Base-by-base conservation (phyloP, 2,113 vertebrate genomes). In the Centropus bengalensis region DNA sequence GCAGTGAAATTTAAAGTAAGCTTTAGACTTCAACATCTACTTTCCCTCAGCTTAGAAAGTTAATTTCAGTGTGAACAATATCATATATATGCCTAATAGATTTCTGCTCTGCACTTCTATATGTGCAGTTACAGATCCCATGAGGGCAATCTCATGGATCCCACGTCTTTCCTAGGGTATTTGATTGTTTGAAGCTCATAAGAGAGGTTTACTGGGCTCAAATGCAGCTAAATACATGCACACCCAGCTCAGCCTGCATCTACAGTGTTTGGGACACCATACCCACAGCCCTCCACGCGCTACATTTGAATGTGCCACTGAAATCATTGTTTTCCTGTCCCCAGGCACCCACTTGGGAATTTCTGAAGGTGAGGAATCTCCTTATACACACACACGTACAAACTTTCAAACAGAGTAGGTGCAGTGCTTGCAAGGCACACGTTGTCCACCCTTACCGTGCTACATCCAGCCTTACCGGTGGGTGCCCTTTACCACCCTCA, bases 341-440 rank as follows among this genome's bases (percentile, higher is more conserved):
- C 6, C 6, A 30, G 40, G 63, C 33, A 44, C 13, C 30, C 59
- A 23, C 9, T 60, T 59, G 56, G 74, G 62, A 44, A 14, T 7
- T 30, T 26, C 71, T 44, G 38, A 23, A 16, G 0, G 20, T 15
- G 13, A 56, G 11, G 18, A 30, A 18, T 58, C 58, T 88, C 14
- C 22, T 26, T 32, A 17, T 42, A 51, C 44, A 16, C 14, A 69
- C 22, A 18, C 13, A 47, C 5, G 9, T 9, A 19, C 5, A 11
- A 9, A 21, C 5, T 23, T 45, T 45, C 19, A 84, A 81, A 55
- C 10, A 28, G 26, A 47, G 18, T 20, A 44, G 15, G 3, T n/a
- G 5, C 28, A 10, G 16, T 1, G 1, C 6, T 79, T 21, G 32
- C 1, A 0, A 56, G 26, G 26, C 12, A 15, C 5, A 17, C 17